A percentile compares a stretch with the other conserved stretches of the same genome.
Evolutionary conservation across 2,113 vertebrate genomes (phyloP).

Genomic region (Anolis carolinensis): DNA sequence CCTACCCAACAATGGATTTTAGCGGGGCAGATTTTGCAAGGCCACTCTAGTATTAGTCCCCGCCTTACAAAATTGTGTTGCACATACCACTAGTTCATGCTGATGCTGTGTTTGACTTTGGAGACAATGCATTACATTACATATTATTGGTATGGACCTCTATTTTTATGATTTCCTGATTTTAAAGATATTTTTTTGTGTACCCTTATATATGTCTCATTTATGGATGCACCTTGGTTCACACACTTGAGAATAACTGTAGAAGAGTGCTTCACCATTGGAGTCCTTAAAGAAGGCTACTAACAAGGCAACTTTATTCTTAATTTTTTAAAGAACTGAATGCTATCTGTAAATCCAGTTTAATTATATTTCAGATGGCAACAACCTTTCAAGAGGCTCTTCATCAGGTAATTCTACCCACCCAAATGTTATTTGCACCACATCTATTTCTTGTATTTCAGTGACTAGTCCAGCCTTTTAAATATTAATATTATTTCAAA

Average conservation of each 20-base stretch:
- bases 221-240: neutral
- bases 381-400: constrained; percentile 72
- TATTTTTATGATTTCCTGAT: neutral
- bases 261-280: too few relatives aligned
- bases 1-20: neutral
- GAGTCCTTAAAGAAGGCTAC: too few relatives aligned
- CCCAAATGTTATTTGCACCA: constrained; percentile 49
- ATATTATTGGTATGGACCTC: neutral
- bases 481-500: neutral
- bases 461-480: neutral
- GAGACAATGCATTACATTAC: neutral
- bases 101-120: neutral
- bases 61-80: neutral
- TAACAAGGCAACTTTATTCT: constrained; percentile 43
- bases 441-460: constrained; percentile 58
- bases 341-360: constrained; percentile 67
- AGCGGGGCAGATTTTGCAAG: neutral
- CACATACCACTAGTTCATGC: neutral
- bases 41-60: neutral
- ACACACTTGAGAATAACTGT: constrained; percentile 16
- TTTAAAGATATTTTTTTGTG: neutral
- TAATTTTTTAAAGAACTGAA: constrained; percentile 17
- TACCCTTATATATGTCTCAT: neutral
- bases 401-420: constrained; percentile 71
- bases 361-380: constrained; percentile 76